Evolutionary conservation across 2,797 vertebrate genomes (phyloP), one percentile per base, ranked within the genome.

Genomic region (Leptatherina wallacei): DNA sequence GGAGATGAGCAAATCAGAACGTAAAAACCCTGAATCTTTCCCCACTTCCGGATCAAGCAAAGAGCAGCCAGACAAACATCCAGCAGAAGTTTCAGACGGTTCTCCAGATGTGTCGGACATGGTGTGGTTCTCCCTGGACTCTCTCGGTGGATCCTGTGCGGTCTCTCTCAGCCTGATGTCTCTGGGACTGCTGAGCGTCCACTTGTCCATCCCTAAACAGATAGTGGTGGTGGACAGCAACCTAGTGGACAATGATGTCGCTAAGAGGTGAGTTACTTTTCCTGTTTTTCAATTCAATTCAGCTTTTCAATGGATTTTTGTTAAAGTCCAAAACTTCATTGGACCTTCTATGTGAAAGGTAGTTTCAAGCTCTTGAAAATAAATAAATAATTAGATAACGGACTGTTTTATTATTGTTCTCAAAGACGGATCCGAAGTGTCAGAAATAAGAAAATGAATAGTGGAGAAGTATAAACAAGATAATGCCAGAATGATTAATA

Each of bases 151-250:
- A 14, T 88, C 95, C 30, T 97, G 96, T 0, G 88, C 90, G 1
- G 92, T 92, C 0, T 88, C 93, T 33, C 93, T 99, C 47, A 94
- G 93, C 58, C 94, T 99, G 0, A 93, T 98, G 84, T 93, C 95
- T 42, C 86, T 98, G 79, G 97, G 98, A 3, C 90, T 97, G 52
- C 70, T 98, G 3, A 94, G 93, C 0, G 94, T 98, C 42, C 90
- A 94, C 0, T 75, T 98, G 73, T 95, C 89, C 75, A 96, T 99
- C 35, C 98, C 98, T 0, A 97, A 97, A 80, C 97, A 97, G 94
- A 97, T 99, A 0, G 96, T 99, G 2, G 95, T 99, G 76, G 96
- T 99, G 82, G 97, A 99, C 95, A 98, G 96, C 81, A 96, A 86
- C 4, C 85, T 98, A 94, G 95, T 98, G 80, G 97, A 98, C 81